phyloP scores from a whole-genome alignment of 2,113 vertebrate genomes.

The Eurystomus gularis region DNA sequence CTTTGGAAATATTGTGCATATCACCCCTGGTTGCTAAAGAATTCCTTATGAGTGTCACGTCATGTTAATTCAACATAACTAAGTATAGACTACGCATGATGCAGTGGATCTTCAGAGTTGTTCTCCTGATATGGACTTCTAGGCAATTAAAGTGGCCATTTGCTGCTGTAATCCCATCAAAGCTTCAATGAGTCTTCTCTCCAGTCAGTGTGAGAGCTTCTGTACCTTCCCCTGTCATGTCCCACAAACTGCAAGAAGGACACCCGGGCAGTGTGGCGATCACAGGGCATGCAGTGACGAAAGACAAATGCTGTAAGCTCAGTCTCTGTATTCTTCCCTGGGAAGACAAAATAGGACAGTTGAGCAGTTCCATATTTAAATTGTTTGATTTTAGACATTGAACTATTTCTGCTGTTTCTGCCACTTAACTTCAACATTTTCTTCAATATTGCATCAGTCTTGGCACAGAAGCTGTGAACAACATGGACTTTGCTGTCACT shows the following conservation, averaged over 20 bases:
- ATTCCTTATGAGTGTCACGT: not conserved
- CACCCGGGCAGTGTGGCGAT: not conserved
- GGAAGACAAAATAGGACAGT: not conserved
- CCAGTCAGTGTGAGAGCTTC: not conserved
- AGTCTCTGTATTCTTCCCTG: not conserved
- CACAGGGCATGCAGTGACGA: not conserved
- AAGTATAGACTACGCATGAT: not conserved
- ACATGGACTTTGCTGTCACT: not conserved
- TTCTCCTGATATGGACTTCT: not conserved
- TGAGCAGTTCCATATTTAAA: not conserved
- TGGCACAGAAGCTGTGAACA: not conserved
- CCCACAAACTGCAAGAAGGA: not conserved
- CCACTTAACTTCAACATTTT: not conserved
- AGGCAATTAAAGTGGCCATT: not conserved
- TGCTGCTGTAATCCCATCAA: not conserved
- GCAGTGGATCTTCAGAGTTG: not conserved
- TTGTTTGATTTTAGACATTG: not conserved
- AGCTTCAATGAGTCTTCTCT: not conserved
- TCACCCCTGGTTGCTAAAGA: not conserved
- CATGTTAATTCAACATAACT: accelerated
- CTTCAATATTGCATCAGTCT: not conserved
- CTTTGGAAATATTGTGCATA: not conserved
- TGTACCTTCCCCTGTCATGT: not conserved
- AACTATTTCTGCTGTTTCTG: not conserved
- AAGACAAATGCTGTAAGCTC: not conserved